A percentile compares a stretch with the other conserved stretches of the same genome.
Conservation (phyloP, 2,888 invertebrate genomes). For the Drosophila quinaria region DNA sequence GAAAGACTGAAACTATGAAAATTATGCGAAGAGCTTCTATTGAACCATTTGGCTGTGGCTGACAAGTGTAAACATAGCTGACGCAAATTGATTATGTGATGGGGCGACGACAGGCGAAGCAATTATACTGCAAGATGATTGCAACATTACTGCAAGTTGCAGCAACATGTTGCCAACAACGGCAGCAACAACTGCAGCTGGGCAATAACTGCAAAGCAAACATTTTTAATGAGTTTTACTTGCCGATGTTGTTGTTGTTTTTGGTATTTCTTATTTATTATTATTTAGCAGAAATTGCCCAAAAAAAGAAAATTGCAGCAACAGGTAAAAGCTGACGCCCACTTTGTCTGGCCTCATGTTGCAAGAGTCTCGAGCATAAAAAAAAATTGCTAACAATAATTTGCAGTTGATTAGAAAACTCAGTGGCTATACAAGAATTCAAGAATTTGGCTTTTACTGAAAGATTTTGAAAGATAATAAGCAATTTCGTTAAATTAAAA, state of each 20-base stretch:
- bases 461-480: not conserved
- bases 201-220: slow-evolving; percentile 53
- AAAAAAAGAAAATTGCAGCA: slow-evolving; percentile 31
- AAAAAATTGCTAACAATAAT: not conserved
- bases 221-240: slow-evolving; percentile 61
- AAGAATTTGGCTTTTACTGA: not conserved
- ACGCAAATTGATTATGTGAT: slow-evolving; percentile 44
- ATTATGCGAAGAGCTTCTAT: slow-evolving; percentile 35
- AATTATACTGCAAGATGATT: slow-evolving; percentile 46
- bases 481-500: not conserved
- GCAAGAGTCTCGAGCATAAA: slow-evolving; percentile 26
- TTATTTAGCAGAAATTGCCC: slow-evolving; percentile 27
- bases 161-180: slow-evolving; percentile 61
- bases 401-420: not conserved
- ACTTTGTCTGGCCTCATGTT: slow-evolving; percentile 29
- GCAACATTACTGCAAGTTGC: slow-evolving; percentile 55
- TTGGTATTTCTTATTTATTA: slow-evolving; percentile 12
- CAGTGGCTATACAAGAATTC: not conserved
- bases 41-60: slow-evolving; percentile 36
- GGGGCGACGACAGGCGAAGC: slow-evolving; percentile 25
- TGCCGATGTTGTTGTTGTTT: slow-evolving; percentile 19
- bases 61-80: slow-evolving; percentile 43
- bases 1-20: not conserved
- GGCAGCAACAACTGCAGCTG: slow-evolving; percentile 25
- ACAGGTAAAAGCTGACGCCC: slow-evolving; percentile 49